Conservation (phyloP, 2,113 vertebrate genomes). For the Xyrauchen texanus region DNA sequence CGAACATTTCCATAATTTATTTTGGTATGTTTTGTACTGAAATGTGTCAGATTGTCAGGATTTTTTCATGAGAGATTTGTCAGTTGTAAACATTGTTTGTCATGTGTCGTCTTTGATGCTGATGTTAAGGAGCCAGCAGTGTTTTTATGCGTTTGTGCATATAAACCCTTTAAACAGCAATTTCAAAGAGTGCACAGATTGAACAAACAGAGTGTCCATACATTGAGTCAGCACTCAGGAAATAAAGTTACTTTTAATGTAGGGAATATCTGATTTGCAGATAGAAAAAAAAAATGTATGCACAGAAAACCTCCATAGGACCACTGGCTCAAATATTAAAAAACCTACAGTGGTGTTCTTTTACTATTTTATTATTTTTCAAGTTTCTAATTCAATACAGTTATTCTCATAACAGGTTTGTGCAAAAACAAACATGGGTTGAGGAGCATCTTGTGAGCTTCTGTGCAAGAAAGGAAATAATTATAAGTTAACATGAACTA, state of each 20-base stretch:
- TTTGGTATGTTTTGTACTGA: background rate
- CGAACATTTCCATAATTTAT: too few relatives aligned
- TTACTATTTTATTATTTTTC: too few relatives aligned
- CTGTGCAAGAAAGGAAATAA: too few relatives aligned
- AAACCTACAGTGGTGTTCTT: too few relatives aligned
- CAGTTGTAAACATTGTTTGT: background rate
- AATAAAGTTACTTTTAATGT: conserved; percentile 10
- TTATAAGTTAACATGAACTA: too few relatives aligned
- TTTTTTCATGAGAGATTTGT: background rate
- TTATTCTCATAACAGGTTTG: too few relatives aligned
- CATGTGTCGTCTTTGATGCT: background rate
- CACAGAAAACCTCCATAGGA: too few relatives aligned
- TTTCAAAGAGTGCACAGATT: conserved; percentile 26
- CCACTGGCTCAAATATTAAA: too few relatives aligned
- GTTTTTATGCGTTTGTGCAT: conserved; percentile 11
- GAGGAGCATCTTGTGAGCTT: too few relatives aligned
- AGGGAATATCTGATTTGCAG: conserved; percentile 5
- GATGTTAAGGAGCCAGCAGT: background rate
- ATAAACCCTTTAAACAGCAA: background rate
- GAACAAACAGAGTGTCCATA: background rate
- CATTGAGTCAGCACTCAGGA: background rate
- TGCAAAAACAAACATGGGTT: too few relatives aligned
- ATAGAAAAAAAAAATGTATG: background rate
- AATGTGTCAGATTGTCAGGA: background rate
- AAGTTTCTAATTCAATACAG: too few relatives aligned